Evolutionary conservation across 2,888 invertebrate genomes (phyloP).

Genomic region (Eutolmus rufibarbis): DNA sequence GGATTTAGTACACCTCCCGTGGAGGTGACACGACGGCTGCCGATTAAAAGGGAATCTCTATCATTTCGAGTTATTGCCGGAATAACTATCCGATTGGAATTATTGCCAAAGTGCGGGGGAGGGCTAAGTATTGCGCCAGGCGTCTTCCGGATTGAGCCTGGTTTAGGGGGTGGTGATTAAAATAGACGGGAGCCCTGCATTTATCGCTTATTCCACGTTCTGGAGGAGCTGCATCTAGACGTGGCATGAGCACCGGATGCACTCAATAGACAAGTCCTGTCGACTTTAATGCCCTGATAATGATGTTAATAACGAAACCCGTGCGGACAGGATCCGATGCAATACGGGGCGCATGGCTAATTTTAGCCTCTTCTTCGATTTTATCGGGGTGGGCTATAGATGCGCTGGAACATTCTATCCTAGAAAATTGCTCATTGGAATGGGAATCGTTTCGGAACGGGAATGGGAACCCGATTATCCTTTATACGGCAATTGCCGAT

Average conservation of each 20-base stretch:
- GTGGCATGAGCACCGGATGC: neutral
- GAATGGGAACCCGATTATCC: neutral
- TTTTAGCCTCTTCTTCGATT: slow-evolving; percentile 1
- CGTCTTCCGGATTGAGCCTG: neutral
- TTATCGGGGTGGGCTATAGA: neutral
- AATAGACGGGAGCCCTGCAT: neutral
- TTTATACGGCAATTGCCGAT: neutral
- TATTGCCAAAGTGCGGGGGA: neutral
- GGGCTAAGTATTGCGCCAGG: neutral
- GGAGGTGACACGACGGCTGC: neutral
- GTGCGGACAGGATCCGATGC: neutral
- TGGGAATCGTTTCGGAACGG: neutral
- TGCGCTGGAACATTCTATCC: neutral
- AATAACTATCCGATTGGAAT: neutral
- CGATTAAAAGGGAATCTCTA: neutral
- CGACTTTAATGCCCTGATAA: neutral
- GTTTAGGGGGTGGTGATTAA: neutral
- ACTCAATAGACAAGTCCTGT: neutral
- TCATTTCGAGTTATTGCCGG: neutral
- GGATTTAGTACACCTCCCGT: neutral
- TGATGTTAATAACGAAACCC: neutral
- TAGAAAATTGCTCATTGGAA: neutral
- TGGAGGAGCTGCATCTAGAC: neutral
- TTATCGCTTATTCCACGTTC: neutral
- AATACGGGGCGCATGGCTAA: neutral